Conservation (phyloP, 2,888 invertebrate genomes). For the Mayetiola destructor region DNA sequence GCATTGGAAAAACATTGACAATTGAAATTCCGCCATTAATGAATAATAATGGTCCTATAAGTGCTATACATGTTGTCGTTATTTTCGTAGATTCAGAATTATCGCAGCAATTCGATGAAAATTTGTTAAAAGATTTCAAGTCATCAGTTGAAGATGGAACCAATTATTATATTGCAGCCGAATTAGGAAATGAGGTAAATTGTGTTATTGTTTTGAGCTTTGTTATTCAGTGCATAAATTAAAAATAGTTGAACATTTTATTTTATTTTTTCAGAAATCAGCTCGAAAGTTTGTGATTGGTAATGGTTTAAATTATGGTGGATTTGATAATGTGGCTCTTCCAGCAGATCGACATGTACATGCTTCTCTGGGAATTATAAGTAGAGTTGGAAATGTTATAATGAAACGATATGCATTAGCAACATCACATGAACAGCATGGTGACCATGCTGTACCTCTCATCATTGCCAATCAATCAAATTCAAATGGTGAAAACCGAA, state of each 20-base stretch:
- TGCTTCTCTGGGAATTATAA: constrained; percentile 56
- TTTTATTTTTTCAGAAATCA: constrained; percentile 35
- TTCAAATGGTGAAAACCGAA: not conserved
- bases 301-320: constrained; percentile 55
- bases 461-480: not conserved
- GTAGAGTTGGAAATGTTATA: constrained; percentile 48
- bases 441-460: not conserved
- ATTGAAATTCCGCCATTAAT: constrained; percentile 51
- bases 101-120: constrained; percentile 46
- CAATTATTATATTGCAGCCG: constrained; percentile 71
- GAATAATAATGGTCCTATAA: constrained; percentile 67
- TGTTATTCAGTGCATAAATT: not conserved
- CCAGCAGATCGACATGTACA: constrained; percentile 46
- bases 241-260: not conserved
- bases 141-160: constrained; percentile 51
- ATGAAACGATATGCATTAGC: constrained; percentile 50
- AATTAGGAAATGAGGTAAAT: constrained; percentile 49
- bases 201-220: constrained; percentile 14
- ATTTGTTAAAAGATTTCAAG: constrained; percentile 47
- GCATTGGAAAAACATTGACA: constrained; percentile 46
- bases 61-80: constrained; percentile 57
- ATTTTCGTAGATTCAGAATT: constrained; percentile 49
- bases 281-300: constrained; percentile 60
- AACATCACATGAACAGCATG: constrained; percentile 21
- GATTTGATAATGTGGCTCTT: constrained; percentile 62